A percentile compares a stretch with the other conserved stretches of the same genome.
phyloP scores from a whole-genome alignment of 1,140 invertebrate species.

The Drosophila kanapiae region DNA sequence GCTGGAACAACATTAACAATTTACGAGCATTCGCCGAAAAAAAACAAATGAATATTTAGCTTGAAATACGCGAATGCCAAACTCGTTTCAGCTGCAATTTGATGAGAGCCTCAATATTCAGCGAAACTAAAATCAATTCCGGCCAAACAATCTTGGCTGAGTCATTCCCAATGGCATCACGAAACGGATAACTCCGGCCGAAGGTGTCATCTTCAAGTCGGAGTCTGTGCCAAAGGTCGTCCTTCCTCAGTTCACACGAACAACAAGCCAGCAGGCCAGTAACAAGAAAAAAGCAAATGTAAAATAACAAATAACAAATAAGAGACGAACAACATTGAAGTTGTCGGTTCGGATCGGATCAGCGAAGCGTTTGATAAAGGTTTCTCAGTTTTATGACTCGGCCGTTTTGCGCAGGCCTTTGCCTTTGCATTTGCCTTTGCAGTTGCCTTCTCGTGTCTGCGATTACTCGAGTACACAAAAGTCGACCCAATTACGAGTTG shows the following conservation, averaged over 20 bases:
- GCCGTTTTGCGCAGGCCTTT: conserved; percentile 38
- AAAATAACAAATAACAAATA: conserved; percentile 19
- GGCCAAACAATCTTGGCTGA: conserved; percentile 33
- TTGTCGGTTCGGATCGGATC: conserved; percentile 50
- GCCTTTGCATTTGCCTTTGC: not conserved
- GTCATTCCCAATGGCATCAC: conserved; percentile 55
- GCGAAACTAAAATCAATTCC: conserved; percentile 30
- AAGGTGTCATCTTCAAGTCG: conserved; percentile 67
- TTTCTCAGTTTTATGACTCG: conserved; percentile 51
- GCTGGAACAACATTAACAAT: conserved; percentile 48
- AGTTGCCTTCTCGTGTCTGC: conserved; percentile 41
- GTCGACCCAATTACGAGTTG: conserved; percentile 56
- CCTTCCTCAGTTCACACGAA: conserved; percentile 57
- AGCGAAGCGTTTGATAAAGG: conserved; percentile 62
- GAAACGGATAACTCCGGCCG: conserved; percentile 35
- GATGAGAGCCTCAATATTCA: conserved; percentile 18
- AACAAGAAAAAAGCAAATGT: conserved; percentile 4
- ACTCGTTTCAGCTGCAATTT: conserved; percentile 33
- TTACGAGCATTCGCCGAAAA: conserved; percentile 45
- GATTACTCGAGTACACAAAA: conserved; percentile 31
- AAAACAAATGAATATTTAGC: conserved; percentile 14
- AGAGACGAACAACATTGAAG: conserved; percentile 41
- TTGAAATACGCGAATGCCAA: conserved; percentile 44
- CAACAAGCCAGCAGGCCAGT: not conserved
- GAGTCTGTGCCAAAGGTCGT: conserved; percentile 60